Base-by-base conservation (phyloP, 2,888 invertebrate genomes). In the Ectemnius continuus region DNA sequence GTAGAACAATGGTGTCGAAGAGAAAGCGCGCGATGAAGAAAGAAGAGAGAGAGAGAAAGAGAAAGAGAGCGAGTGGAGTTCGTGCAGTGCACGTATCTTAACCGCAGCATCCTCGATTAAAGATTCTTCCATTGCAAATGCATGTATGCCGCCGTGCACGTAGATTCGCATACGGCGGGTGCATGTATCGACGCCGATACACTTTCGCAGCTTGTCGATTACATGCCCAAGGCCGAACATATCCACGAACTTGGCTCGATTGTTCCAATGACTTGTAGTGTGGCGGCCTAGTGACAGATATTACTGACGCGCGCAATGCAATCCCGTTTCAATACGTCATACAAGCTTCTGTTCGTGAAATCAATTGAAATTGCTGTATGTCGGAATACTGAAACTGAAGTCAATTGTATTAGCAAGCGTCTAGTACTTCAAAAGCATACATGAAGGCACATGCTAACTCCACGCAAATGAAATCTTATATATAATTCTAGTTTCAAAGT, bases 171-270 rank as follows among this genome's bases (percentile, higher is more conserved):
- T 52, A 52, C 52, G 52, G n/a, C 52, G 52, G 52, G 16, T 5
- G 52, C 14, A 5, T 14, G 52, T 58, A 67, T 63, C 64, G 60
- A 52, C 64, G 67, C 68, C 48, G 67, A 71, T 62, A 59, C 64
- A 66, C 61, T 70, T 52, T 62, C 62, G 57, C 60, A 63, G 70
- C 67, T 61, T 61, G 67, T 68, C 64, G n/a, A n/a, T 64, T 61
- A 48, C 47, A 52, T 46, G 63, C 26, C 60, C 20, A 52, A 11
- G 61, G 59, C 28, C 18, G 47, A 60, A 20, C 47, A 16, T 52
- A 14, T 47, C 61, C 69, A 61, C 52, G 52, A 61, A 67, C 60
- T 77, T 60, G 67, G 48, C 36, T 56, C 57, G 14, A 36, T 36
- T 36, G 36, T 36, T 36, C 36, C 36, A 36, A 36, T 36, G 36